A percentile compares a stretch with the other conserved stretches of the same genome.
These are phyloP conservation scores for Neocrepidodera transversa DNA, from an alignment of 2,888 invertebrate genomes.

Conservation along the genomic window DNA sequence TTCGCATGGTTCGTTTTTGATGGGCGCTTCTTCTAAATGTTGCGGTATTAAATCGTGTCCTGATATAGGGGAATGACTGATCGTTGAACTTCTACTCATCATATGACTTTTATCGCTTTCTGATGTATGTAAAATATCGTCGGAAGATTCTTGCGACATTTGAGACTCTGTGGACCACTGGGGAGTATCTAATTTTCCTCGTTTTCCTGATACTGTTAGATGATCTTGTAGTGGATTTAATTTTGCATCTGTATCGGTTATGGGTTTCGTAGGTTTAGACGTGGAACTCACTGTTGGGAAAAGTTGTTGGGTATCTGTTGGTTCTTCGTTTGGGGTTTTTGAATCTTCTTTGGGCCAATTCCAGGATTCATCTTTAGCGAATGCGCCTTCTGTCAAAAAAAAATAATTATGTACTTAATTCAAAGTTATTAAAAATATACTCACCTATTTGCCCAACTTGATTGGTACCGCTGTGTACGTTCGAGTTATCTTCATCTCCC, in stretches of 20 bases:
- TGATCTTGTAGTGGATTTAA: constrained; percentile 26
- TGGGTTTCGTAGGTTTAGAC: constrained; percentile 43
- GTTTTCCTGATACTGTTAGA: constrained; percentile 38
- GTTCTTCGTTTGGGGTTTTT: constrained; percentile 36
- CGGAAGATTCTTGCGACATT: constrained; percentile 71
- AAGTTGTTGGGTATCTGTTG: constrained; percentile 53
- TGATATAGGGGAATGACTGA: constrained; percentile 57
- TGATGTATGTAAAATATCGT: constrained; percentile 67
- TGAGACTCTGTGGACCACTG: constrained; percentile 74
- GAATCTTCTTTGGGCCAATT: constrained; percentile 67
- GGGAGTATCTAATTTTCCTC: constrained; percentile 60
- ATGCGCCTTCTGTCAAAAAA: constrained; percentile 64
- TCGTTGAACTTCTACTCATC: constrained; percentile 63
- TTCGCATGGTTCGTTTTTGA: constrained; percentile 41
- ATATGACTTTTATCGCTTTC: constrained; percentile 69
- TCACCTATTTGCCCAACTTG: constrained; percentile 35
- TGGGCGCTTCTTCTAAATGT: constrained; percentile 26
- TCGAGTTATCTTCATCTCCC: constrained; percentile 64
- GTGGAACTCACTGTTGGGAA: constrained; percentile 59
- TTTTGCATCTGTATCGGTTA: constrained; percentile 55
- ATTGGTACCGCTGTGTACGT: constrained; percentile 44
- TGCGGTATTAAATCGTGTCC: constrained; percentile 25
- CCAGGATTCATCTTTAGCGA: constrained; percentile 67
- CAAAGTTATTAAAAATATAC: constrained; percentile 5
- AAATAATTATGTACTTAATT: not conserved